Conservation (phyloP, 2,888 invertebrate genomes). For the Sphaerophoria rueppellii region DNA sequence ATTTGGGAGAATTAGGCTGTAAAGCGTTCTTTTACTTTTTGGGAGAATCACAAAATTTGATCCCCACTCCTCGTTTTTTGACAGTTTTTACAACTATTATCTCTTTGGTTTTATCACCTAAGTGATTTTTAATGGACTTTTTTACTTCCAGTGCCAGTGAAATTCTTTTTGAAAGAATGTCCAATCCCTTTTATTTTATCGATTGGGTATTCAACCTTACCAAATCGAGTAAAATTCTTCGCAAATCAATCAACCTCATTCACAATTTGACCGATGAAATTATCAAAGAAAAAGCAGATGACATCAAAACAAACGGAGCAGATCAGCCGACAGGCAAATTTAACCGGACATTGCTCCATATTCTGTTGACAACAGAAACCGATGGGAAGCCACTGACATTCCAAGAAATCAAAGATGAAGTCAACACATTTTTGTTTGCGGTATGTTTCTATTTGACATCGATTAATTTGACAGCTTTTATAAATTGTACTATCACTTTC, state of each 20-base stretch:
- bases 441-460: conserved; percentile 69
- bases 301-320: conserved; percentile 24
- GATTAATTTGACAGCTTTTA: neutral
- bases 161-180: conserved; percentile 79
- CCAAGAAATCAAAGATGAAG: conserved; percentile 85
- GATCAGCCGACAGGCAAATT: conserved; percentile 74
- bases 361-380: conserved; percentile 84
- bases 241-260: conserved; percentile 75
- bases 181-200: conserved; percentile 78
- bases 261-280: conserved; percentile 77
- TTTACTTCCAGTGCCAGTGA: conserved; percentile 75
- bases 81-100: too few species aligned
- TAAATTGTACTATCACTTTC: neutral
- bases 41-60: too few species aligned
- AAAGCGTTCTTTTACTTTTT: too few species aligned
- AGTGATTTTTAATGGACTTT: neutral
- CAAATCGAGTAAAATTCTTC: conserved; percentile 74
- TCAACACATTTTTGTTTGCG: conserved; percentile 82
- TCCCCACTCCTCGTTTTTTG: too few species aligned
- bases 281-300: conserved; percentile 76
- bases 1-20: too few species aligned
- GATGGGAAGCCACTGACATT: conserved; percentile 84
- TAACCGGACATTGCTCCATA: conserved; percentile 84
- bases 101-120: neutral
- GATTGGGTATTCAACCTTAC: conserved; percentile 79